Percentiles rank a stretch among this genome's conserved stretches.
These are phyloP conservation scores for Platycnemis pennipes DNA, from an alignment of 2,888 invertebrate species.

Conservation along the genomic window DNA sequence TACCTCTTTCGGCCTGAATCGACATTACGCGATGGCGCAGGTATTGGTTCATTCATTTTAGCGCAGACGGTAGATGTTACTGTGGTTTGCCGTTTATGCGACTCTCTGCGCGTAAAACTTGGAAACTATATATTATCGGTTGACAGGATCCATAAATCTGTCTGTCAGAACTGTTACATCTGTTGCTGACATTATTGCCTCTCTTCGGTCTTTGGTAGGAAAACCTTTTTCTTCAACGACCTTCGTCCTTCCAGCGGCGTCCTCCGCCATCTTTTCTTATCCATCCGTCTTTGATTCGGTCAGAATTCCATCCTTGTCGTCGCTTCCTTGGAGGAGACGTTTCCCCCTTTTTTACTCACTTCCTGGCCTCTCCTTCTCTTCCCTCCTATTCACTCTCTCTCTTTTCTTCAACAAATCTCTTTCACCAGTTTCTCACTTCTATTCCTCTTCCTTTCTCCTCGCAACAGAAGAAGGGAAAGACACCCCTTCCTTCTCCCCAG, in stretches of 20 bases:
- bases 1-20: too few relatives aligned
- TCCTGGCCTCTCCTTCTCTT: not conserved
- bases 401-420: not conserved
- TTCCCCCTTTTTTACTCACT: not conserved
- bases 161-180: not conserved
- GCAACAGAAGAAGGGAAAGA: not conserved
- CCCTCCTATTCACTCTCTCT: not conserved
- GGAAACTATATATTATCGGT: not conserved
- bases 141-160: not conserved
- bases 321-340: not conserved
- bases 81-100: not conserved
- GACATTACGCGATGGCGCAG: too few relatives aligned
- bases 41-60: not conserved
- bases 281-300: slow-evolving; percentile 32
- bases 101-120: not conserved
- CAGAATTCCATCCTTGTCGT: not conserved
- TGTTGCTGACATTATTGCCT: not conserved
- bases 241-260: not conserved
- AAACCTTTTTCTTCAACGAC: not conserved
- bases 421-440: not conserved
- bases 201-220: not conserved
- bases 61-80: not conserved
- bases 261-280: slow-evolving; percentile 14
- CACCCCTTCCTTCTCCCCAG: not conserved
- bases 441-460: not conserved